A percentile compares a stretch with the other conserved stretches of the same genome.
These are phyloP conservation scores for Cynodonichthys magdalenae DNA, from an alignment of 2,797 vertebrate species.

Conservation along the genomic window DNA sequence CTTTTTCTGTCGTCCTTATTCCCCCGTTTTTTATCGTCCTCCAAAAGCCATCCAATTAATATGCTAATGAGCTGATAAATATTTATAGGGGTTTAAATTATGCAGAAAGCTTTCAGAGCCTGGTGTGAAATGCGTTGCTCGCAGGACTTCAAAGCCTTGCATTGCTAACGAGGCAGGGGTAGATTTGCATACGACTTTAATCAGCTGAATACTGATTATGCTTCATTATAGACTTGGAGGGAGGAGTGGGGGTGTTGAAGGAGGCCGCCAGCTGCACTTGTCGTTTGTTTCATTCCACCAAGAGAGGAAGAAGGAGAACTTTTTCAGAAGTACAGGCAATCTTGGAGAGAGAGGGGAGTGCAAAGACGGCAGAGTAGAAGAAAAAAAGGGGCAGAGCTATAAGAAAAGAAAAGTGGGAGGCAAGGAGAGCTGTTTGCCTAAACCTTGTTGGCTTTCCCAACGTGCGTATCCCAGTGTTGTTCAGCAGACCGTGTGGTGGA, in stretches of 20 bases:
- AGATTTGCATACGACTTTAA: slow-evolving; percentile 99
- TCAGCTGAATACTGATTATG: slow-evolving; percentile 99
- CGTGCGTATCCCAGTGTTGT: slow-evolving; percentile 73
- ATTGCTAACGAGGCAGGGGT: slow-evolving; percentile 93
- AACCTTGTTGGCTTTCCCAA: slow-evolving; percentile 70
- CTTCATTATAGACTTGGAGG: slow-evolving; percentile 91
- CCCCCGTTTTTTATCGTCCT: slow-evolving; percentile 80
- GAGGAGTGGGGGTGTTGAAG: slow-evolving; percentile 53
- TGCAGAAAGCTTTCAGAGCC: slow-evolving; percentile 98
- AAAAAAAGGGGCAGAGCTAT: slow-evolving; percentile 52
- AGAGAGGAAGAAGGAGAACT: slow-evolving; percentile 88
- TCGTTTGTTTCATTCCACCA: slow-evolving; percentile 95
- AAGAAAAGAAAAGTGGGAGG: slow-evolving; percentile 62
- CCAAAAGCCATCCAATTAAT: slow-evolving; percentile 97
- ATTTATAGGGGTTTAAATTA: slow-evolving; percentile 99
- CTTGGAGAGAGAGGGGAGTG: slow-evolving; percentile 74
- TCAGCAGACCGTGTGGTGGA: slow-evolving; percentile 70
- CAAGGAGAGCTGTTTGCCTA: slow-evolving; percentile 71
- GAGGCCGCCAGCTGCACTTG: slow-evolving; percentile 98
- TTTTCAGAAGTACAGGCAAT: slow-evolving; percentile 97
- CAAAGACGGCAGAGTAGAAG: slow-evolving; percentile 55
- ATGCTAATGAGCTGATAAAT: slow-evolving; percentile 99
- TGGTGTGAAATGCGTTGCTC: slow-evolving; percentile 98
- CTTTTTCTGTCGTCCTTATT: slow-evolving; percentile 73
- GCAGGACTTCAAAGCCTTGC: slow-evolving; percentile 99